These are phyloP conservation scores for Macrocentrus cingulum DNA, from an alignment of 1,140 invertebrate species.

Conservation along the genomic window DNA sequence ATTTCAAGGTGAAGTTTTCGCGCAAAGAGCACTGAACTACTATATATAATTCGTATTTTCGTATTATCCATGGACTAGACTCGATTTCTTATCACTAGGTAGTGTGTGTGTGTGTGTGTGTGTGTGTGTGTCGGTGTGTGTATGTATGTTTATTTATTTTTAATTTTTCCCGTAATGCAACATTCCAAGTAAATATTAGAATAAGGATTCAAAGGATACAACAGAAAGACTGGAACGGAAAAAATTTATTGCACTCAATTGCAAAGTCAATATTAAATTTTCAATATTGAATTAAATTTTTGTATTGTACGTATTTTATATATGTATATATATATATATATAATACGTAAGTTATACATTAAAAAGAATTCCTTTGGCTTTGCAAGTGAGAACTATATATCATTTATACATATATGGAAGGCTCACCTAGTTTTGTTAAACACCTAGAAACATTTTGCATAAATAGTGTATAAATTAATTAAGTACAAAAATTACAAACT, in stretches of 20 bases:
- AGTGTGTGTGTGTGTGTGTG: too few relatives aligned
- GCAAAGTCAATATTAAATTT: slow-evolving; percentile 38
- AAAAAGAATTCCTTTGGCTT: slow-evolving; percentile 27
- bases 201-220: slow-evolving; percentile 36
- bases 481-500: slow-evolving; percentile 62
- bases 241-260: slow-evolving; percentile 36
- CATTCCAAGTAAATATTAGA: slow-evolving; percentile 48
- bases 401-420: slow-evolving; percentile 48
- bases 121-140: too few relatives aligned
- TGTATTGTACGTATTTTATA: not conserved
- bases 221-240: slow-evolving; percentile 38
- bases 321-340: not conserved
- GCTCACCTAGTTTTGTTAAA: slow-evolving; percentile 48
- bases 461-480: slow-evolving; percentile 59
- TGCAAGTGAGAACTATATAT: slow-evolving; percentile 36
- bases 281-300: slow-evolving; percentile 3
- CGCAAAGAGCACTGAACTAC: slow-evolving; percentile 52
- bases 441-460: slow-evolving; percentile 38
- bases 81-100: slow-evolving; percentile 59
- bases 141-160: too few relatives aligned
- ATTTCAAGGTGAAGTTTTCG: slow-evolving; percentile 45
- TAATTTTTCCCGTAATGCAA: slow-evolving; percentile 47
- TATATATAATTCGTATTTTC: too few relatives aligned
- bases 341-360: not conserved
- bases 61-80: slow-evolving; percentile 60